These are phyloP conservation scores for Scaptomyza caliginosa DNA, from an alignment of 2,888 invertebrate genomes.

Conservation along the genomic window DNA sequence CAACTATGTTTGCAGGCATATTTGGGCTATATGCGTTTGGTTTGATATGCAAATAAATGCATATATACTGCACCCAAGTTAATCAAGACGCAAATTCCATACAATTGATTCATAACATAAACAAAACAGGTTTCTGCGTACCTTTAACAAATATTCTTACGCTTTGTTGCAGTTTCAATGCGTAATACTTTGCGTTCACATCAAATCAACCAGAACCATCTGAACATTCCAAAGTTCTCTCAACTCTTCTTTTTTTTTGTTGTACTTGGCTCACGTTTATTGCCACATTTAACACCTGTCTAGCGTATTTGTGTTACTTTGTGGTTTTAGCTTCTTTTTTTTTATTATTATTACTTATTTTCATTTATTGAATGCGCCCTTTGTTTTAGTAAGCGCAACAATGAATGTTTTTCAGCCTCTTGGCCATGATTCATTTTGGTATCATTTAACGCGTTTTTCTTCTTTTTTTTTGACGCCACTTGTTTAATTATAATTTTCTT, in stretches of 20 bases:
- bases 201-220: constrained; percentile 67
- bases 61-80: constrained; percentile 53
- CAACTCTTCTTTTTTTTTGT: neutral
- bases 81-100: constrained; percentile 49
- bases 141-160: constrained; percentile 27
- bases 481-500: constrained; percentile 23
- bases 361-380: constrained; percentile 26
- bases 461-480: neutral
- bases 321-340: constrained; percentile 21
- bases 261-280: constrained; percentile 4
- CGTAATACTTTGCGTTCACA: constrained; percentile 51
- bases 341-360: constrained; percentile 19
- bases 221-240: constrained; percentile 43
- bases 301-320: constrained; percentile 15
- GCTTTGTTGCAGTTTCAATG: constrained; percentile 15
- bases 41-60: neutral
- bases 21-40: constrained; percentile 18
- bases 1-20: constrained; percentile 10
- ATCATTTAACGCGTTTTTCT: neutral
- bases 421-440: constrained; percentile 19
- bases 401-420: neutral
- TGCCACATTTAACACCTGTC: constrained; percentile 38
- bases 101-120: constrained; percentile 62
- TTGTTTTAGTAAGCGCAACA: neutral
- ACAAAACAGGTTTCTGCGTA: constrained; percentile 48